Percentiles rank a stretch among this genome's conserved stretches.
phyloP scores from a whole-genome alignment of 2,888 invertebrate species.

The Leptarthrus brevirostris region DNA sequence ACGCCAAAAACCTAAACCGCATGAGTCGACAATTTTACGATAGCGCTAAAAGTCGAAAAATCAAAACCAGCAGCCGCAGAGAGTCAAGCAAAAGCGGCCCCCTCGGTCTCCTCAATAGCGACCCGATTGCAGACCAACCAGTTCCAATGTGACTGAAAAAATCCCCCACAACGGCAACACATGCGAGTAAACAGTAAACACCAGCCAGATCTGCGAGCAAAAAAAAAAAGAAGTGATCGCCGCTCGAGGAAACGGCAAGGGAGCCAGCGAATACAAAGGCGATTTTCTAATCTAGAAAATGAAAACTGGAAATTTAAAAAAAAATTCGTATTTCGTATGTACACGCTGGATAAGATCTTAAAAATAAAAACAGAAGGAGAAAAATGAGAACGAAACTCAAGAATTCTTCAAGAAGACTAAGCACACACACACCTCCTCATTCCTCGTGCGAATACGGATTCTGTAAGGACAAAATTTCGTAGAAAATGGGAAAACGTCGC shows the following conservation, averaged over 20 bases:
- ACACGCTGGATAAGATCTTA: conserved; percentile 11
- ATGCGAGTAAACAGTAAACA: conserved; percentile 30
- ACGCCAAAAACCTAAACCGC: conserved; percentile 33
- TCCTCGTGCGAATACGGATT: neutral
- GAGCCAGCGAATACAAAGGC: neutral
- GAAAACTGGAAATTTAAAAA: conserved; percentile 35
- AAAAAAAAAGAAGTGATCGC: conserved; percentile 14
- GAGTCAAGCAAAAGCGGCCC: no score
- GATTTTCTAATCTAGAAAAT: conserved; percentile 39
- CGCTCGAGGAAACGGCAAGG: neutral
- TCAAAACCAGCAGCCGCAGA: neutral
- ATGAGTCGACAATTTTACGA: conserved; percentile 32
- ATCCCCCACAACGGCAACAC: conserved; percentile 10
- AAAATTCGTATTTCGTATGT: neutral
- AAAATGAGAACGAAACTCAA: conserved; percentile 36
- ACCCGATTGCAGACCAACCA: conserved; percentile 28
- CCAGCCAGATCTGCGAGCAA: neutral
- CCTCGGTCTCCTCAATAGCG: conserved; percentile 9
- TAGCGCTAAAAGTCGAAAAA: conserved; percentile 8
- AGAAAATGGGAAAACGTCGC: neutral
- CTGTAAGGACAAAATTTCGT: neutral
- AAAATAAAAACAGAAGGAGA: conserved; percentile 8
- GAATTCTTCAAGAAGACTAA: conserved; percentile 24
- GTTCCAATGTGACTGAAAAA: conserved; percentile 7
- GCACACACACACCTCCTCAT: neutral